These are phyloP conservation scores for Sesamia inferens DNA, from an alignment of 2,888 invertebrate genomes.

Conservation along the genomic window DNA sequence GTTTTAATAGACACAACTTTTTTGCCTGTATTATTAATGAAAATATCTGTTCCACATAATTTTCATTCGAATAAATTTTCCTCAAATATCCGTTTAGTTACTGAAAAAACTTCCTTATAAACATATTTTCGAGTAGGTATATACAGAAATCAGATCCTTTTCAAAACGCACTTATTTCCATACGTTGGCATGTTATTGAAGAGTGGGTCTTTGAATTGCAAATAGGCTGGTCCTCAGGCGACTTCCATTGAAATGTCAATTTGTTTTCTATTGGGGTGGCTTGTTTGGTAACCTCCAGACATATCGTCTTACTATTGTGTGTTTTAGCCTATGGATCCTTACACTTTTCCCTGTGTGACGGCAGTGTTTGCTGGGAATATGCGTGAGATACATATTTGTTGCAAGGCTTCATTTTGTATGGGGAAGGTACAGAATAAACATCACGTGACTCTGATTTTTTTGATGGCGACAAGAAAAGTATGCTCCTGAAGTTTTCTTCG, in stretches of 20 bases:
- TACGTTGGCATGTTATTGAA: slow-evolving; percentile 86
- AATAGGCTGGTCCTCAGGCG: slow-evolving; percentile 83
- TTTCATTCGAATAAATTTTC: neutral
- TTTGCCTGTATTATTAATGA: neutral
- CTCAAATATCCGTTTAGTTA: slow-evolving; percentile 6
- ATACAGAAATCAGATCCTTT: slow-evolving; percentile 85
- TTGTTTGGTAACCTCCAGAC: slow-evolving; percentile 76
- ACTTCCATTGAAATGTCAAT: slow-evolving; percentile 88
- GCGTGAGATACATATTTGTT: slow-evolving; percentile 59
- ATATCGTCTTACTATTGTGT: slow-evolving; percentile 79
- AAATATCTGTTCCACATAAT: neutral
- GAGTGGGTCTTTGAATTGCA: slow-evolving; percentile 88
- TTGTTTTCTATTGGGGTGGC: slow-evolving; percentile 88
- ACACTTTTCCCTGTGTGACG: slow-evolving; percentile 63
- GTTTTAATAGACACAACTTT: neutral
- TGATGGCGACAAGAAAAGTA: neutral
- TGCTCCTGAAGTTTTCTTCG: neutral
- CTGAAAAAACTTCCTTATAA: slow-evolving; percentile 43
- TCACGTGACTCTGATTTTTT: neutral
- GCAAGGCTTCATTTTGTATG: neutral
- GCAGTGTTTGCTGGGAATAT: slow-evolving; percentile 62
- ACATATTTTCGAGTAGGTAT: slow-evolving; percentile 63
- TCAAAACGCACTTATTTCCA: slow-evolving; percentile 86
- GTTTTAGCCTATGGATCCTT: slow-evolving; percentile 66
- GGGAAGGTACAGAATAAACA: neutral